phyloP scores from a whole-genome alignment of 2,888 invertebrate species.

The Diadegma fenestrale region DNA sequence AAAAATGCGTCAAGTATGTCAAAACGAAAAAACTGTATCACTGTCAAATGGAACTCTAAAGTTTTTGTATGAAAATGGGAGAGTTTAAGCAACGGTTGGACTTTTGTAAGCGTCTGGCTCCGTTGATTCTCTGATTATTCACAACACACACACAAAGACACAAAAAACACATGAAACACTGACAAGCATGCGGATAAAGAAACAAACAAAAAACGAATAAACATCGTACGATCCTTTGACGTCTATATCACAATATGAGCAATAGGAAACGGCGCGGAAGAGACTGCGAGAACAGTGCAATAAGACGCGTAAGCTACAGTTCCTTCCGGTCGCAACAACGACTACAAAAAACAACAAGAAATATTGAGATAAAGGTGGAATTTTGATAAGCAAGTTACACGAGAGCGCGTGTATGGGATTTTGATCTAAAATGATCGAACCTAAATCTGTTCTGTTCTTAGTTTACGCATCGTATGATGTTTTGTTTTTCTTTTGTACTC shows the following conservation, averaged over 20 bases:
- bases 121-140: conserved; percentile 26
- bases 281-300: conserved; percentile 53
- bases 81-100: conserved; percentile 51
- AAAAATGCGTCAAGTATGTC: conserved; percentile 8
- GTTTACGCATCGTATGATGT: conserved; percentile 57
- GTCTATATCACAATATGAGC: conserved; percentile 41
- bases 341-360: conserved; percentile 23
- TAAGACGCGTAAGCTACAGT: conserved; percentile 43
- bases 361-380: conserved; percentile 17
- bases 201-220: not conserved
- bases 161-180: not conserved
- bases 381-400: conserved; percentile 15
- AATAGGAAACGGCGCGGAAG: conserved; percentile 45
- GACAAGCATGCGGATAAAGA: not conserved
- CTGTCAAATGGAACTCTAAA: conserved; percentile 58
- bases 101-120: conserved; percentile 49
- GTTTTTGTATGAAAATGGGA: conserved; percentile 55
- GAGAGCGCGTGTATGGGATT: conserved; percentile 34
- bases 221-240: conserved; percentile 27
- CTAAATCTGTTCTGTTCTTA: conserved; percentile 51
- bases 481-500: conserved; percentile 48
- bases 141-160: not conserved
- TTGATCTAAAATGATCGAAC: conserved; percentile 49
- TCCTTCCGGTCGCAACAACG: not conserved
- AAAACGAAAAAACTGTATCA: conserved; percentile 49